A percentile compares a stretch with the other conserved stretches of the same genome.
Evolutionary conservation across 2,797 vertebrate species (phyloP).

Genomic region (Pantherophis alleghaniensis): DNA sequence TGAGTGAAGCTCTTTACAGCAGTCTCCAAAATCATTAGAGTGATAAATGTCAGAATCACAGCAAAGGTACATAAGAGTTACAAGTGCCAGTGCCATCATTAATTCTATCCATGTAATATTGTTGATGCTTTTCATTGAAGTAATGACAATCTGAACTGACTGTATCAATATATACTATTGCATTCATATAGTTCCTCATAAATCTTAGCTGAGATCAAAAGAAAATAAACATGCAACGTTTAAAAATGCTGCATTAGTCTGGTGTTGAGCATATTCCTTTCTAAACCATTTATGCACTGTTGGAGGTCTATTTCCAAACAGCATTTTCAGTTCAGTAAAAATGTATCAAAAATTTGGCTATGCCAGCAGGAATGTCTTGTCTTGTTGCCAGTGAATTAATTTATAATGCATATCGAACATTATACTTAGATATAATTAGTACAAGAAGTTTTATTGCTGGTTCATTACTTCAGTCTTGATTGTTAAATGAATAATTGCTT

Average conservation of each 20-base stretch:
- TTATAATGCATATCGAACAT: neutral
- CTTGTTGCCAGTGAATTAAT: neutral
- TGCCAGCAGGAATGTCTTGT: neutral
- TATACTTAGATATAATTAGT: neutral
- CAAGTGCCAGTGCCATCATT: neutral
- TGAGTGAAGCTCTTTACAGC: neutral
- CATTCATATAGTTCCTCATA: neutral
- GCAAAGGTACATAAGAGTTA: neutral
- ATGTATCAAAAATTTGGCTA: neutral
- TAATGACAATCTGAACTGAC: neutral
- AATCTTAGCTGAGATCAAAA: neutral
- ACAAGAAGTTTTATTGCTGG: neutral
- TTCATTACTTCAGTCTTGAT: neutral
- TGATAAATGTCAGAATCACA: neutral
- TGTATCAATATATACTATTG: neutral
- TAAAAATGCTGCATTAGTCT: conserved; percentile 60
- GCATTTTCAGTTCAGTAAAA: conserved; percentile 70
- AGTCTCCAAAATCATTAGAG: neutral
- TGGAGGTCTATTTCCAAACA: conserved; percentile 64
- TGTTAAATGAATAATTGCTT: neutral
- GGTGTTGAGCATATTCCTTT: conserved; percentile 61
- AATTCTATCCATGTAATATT: neutral
- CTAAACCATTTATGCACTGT: conserved; percentile 66
- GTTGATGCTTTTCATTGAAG: neutral
- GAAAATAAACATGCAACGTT: neutral